phyloP scores from a whole-genome alignment of 2,888 invertebrate species.

The Tromatobia lineatoria region DNA sequence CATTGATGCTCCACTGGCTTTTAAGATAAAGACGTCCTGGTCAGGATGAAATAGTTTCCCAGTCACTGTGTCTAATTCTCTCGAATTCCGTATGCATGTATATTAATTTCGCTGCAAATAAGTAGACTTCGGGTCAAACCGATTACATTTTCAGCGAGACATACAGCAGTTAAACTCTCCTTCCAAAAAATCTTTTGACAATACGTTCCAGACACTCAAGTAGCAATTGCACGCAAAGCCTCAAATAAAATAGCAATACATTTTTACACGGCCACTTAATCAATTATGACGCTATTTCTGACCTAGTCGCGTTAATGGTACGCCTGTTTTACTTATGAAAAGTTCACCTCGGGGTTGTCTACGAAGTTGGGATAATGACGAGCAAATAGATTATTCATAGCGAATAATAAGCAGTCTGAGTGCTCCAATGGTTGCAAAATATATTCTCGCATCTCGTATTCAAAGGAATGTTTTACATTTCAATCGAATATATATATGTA shows the following conservation, averaged over 20 bases:
- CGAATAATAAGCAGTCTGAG: constrained; percentile 70
- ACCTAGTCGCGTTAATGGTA: constrained; percentile 62
- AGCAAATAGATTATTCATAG: constrained; percentile 71
- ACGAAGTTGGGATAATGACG: constrained; percentile 71
- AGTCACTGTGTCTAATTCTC: not conserved
- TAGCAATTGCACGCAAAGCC: not conserved
- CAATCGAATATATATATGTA: constrained; percentile 61
- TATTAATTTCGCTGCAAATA: not conserved
- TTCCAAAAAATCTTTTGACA: not conserved
- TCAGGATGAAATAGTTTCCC: not conserved
- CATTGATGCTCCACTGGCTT: not conserved
- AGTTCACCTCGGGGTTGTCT: constrained; percentile 73
- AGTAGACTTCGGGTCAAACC: not conserved
- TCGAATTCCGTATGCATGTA: not conserved
- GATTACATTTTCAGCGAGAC: not conserved
- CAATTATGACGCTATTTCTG: constrained; percentile 67
- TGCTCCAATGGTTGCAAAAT: constrained; percentile 44
- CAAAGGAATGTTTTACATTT: constrained; percentile 72
- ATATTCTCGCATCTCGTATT: constrained; percentile 66
- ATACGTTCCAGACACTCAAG: not conserved
- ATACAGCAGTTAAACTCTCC: not conserved
- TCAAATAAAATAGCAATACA: constrained; percentile 30
- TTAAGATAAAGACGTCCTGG: not conserved
- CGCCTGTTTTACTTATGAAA: constrained; percentile 72
- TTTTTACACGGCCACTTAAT: constrained; percentile 58